Evolutionary conservation across 2,797 vertebrate genomes (phyloP).

Genomic region (Ibycter americanus): DNA sequence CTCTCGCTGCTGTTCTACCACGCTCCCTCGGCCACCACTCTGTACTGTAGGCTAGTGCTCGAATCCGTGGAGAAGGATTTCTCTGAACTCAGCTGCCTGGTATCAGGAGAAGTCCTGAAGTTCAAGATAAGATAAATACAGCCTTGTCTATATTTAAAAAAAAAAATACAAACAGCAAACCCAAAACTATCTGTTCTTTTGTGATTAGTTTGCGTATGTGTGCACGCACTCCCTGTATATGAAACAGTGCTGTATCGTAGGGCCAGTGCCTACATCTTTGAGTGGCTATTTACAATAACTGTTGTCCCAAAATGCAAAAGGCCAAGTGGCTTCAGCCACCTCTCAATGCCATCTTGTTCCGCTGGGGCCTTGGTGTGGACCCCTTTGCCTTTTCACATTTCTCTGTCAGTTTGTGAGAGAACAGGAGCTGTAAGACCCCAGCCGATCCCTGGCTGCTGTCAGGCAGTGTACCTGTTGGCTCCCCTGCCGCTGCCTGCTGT

Average conservation of each 20-base stretch:
- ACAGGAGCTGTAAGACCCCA: not conserved
- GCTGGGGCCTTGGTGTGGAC: not conserved
- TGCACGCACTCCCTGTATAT: not conserved
- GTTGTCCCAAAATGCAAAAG: not conserved
- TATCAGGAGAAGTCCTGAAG: not conserved
- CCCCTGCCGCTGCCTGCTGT: accelerated
- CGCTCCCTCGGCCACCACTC: not conserved
- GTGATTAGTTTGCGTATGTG: not conserved
- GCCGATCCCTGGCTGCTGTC: not conserved
- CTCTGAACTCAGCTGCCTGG: not conserved
- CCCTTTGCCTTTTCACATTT: not conserved
- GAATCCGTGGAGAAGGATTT: not conserved
- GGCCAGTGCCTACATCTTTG: not conserved
- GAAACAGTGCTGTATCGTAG: not conserved
- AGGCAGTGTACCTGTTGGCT: not conserved
- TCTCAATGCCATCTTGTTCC: not conserved
- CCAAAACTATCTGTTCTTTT: not conserved
- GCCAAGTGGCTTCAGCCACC: not conserved
- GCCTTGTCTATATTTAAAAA: not conserved
- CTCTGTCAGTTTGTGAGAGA: not conserved
- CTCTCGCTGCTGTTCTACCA: not conserved
- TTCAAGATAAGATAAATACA: not conserved
- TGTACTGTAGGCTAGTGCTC: not conserved
- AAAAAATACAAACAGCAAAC: not conserved
- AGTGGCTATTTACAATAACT: not conserved